Conservation (phyloP, 2,797 vertebrate species). For the Manis crassicaudata region DNA sequence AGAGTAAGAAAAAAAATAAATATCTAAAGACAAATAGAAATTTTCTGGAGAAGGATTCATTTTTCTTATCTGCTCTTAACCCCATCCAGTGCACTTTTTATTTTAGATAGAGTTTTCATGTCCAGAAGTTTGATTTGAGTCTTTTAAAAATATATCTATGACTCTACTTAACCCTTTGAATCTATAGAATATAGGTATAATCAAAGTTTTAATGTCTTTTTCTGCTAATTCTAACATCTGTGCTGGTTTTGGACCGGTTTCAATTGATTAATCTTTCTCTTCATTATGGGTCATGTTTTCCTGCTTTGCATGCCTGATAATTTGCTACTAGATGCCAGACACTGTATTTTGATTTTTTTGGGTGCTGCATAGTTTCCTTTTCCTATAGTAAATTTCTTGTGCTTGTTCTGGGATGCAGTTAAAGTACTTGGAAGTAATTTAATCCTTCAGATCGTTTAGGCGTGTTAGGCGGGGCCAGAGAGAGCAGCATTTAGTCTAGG, state of each 20-base stretch:
- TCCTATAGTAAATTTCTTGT: background rate
- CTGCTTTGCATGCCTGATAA: background rate
- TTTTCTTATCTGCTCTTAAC: background rate
- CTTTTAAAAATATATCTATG: background rate
- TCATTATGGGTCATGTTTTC: background rate
- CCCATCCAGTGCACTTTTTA: background rate
- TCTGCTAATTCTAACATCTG: background rate
- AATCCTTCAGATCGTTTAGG: background rate
- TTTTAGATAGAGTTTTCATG: background rate
- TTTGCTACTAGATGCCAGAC: background rate
- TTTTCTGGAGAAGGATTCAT: background rate
- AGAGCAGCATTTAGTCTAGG: background rate
- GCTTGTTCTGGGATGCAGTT: background rate
- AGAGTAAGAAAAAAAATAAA: background rate
- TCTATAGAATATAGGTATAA: background rate
- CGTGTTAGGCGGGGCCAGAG: background rate
- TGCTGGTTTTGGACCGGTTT: background rate
- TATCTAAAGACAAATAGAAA: background rate
- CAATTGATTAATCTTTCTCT: background rate
- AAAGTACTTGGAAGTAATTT: background rate
- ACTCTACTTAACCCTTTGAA: background rate
- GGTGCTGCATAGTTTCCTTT: background rate
- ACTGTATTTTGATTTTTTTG: background rate
- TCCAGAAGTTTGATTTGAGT: background rate
- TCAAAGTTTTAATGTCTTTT: background rate